phyloP scores from a whole-genome alignment of 2,888 invertebrate species.

The Bimastos eiseni region DNA sequence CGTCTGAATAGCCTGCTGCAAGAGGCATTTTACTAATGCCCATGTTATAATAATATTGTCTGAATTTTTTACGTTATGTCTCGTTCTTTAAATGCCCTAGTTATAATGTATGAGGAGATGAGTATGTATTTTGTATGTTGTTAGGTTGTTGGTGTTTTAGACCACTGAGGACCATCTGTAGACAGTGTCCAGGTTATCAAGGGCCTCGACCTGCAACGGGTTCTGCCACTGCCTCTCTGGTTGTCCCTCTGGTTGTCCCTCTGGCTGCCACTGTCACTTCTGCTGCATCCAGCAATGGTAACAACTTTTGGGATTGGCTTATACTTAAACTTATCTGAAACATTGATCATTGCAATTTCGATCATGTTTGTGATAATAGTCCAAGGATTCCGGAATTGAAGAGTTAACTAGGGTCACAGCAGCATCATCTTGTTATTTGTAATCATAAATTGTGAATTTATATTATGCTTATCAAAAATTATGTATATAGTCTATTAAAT shows the following conservation, averaged over 20 bases:
- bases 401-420: background rate
- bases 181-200: background rate
- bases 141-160: background rate
- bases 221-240: background rate
- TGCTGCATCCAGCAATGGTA: background rate
- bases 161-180: background rate
- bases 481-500: background rate
- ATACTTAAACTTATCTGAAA: too few species aligned
- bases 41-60: too few species aligned
- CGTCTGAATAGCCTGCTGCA: too few species aligned
- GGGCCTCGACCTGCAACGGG: background rate
- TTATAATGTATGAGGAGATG: background rate
- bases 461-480: background rate
- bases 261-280: too few species aligned
- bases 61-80: too few species aligned
- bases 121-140: background rate
- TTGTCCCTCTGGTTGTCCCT: background rate
- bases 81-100: too few species aligned
- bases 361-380: too few species aligned
- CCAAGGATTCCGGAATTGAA: background rate
- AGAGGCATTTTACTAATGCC: too few species aligned
- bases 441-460: background rate
- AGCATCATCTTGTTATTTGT: background rate
- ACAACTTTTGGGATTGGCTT: background rate
- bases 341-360: too few species aligned